Evolutionary conservation across 2,888 invertebrate species (phyloP).

Genomic region (Nudaria mundana): DNA sequence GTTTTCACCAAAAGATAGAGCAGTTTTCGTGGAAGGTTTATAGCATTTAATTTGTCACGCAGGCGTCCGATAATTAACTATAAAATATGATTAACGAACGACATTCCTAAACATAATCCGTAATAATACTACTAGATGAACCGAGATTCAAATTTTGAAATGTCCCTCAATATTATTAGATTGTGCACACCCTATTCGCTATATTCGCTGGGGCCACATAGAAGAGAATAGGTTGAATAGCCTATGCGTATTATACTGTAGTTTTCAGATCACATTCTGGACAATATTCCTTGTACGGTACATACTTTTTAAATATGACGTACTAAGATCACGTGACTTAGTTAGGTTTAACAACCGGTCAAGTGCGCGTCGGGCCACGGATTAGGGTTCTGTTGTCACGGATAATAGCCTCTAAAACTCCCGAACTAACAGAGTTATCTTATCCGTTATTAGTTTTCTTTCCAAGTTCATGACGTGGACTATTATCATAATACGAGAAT

Average conservation of each 20-base stretch:
- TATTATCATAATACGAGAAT: background rate
- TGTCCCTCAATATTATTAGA: constrained; percentile 9
- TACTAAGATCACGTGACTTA: constrained; percentile 14
- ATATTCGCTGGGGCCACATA: constrained; percentile 56
- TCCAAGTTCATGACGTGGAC: background rate
- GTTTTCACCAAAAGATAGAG: too few species aligned
- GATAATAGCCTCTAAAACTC: background rate
- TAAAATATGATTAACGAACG: too few species aligned
- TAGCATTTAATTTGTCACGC: too few species aligned
- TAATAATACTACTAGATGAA: too few species aligned
- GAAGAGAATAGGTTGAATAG: constrained; percentile 60
- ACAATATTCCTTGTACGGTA: constrained; percentile 35
- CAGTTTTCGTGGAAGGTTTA: too few species aligned
- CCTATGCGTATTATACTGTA: constrained; percentile 47
- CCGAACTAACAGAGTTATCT: background rate
- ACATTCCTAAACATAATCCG: too few species aligned
- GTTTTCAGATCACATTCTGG: constrained; percentile 55
- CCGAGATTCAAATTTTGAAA: constrained; percentile 14
- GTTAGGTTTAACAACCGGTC: too few species aligned
- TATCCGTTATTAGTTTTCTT: background rate
- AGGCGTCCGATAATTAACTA: too few species aligned
- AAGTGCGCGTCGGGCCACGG: too few species aligned
- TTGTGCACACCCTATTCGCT: constrained; percentile 27
- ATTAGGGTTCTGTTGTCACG: background rate
- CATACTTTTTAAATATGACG: constrained; percentile 25